phyloP scores from a whole-genome alignment of 2,113 vertebrate species.

The Egretta garzetta region DNA sequence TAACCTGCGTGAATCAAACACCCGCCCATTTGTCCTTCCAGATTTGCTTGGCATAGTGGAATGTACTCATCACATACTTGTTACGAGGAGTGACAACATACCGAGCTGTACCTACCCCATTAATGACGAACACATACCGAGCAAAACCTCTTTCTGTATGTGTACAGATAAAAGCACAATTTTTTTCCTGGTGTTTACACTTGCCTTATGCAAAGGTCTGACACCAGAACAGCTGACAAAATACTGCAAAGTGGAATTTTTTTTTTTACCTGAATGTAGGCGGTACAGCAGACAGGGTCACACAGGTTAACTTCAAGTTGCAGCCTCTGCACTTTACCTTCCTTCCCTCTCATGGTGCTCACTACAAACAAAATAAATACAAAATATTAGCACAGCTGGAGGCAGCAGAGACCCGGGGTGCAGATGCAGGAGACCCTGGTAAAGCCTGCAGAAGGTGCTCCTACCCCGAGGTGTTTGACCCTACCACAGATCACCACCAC shows the following conservation, averaged over 20 bases:
- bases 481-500: neutral
- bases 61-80: neutral
- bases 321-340: neutral
- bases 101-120: neutral
- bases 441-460: neutral
- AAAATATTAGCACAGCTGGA: neutral
- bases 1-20: neutral
- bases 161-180: neutral
- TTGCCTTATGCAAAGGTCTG: neutral
- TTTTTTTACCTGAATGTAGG: neutral
- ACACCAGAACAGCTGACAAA: neutral
- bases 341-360: neutral
- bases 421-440: neutral
- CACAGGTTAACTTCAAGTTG: neutral
- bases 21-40: neutral
- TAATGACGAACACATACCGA: neutral
- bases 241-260: neutral
- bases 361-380: neutral
- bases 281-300: neutral
- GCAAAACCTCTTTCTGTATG: neutral
- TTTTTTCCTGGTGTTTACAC: neutral
- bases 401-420: neutral
- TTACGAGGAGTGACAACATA: neutral
- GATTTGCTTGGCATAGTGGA: neutral
- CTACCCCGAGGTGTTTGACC: neutral